phyloP scores from a whole-genome alignment of 2,888 invertebrate genomes.

The Taphrorychus bicolor region DNA sequence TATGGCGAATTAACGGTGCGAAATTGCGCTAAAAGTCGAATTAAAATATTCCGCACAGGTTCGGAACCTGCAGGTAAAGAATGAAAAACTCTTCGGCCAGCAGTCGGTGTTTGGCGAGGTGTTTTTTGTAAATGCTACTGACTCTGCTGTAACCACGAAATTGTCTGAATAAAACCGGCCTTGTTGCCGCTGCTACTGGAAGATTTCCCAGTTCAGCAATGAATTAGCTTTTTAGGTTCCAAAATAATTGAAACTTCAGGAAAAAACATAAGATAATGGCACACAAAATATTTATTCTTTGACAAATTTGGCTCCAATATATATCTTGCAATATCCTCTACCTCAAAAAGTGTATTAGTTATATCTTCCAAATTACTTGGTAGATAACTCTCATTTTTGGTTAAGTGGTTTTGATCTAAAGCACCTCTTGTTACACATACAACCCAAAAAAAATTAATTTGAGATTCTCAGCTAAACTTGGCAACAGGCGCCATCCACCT shows the following conservation, averaged over 20 bases:
- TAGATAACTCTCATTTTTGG: too few species aligned
- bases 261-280: too few species aligned
- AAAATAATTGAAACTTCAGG: not conserved
- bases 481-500: constrained; percentile 30
- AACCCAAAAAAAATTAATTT: too few species aligned
- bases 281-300: too few species aligned
- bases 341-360: too few species aligned
- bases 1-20: not conserved
- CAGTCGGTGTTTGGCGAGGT: constrained; percentile 36
- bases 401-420: too few species aligned
- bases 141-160: constrained; percentile 53
- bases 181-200: constrained; percentile 8
- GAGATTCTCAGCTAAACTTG: not conserved
- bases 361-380: too few species aligned
- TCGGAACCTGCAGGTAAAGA: constrained; percentile 16
- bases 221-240: too few species aligned
- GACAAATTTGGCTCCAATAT: too few species aligned
- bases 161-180: constrained; percentile 16
- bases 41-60: not conserved
- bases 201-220: not conserved
- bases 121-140: constrained; percentile 61
- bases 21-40: not conserved
- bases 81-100: constrained; percentile 20
- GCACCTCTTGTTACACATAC: too few species aligned
- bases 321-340: too few species aligned